Conservation (phyloP, 2,888 invertebrate genomes). For the Myopa testacea region DNA sequence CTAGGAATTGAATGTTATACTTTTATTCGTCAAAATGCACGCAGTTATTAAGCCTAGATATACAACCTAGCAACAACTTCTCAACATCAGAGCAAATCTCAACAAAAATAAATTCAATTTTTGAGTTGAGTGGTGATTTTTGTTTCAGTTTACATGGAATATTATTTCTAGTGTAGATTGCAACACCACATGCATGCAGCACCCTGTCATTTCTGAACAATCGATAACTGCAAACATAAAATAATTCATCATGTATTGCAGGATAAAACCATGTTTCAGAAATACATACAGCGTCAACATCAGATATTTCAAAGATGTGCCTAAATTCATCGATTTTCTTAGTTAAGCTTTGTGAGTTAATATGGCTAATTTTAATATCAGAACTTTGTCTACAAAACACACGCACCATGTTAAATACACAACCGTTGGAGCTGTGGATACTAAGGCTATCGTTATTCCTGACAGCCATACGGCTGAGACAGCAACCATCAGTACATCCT, state of each 20-base stretch:
- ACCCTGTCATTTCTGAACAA: neutral
- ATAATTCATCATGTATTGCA: neutral
- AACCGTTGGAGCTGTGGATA: neutral
- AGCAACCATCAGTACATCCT: no score
- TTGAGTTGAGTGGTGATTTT: neutral
- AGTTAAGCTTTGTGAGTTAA: constrained; percentile 10
- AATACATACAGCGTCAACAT: neutral
- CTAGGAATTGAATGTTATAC: neutral
- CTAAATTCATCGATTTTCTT: constrained; percentile 21
- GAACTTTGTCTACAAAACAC: neutral
- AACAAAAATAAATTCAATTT: neutral
- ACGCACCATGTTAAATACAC: neutral
- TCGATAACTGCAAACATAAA: neutral
- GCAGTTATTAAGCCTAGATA: neutral
- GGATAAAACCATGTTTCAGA: neutral
- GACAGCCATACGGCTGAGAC: neutral
- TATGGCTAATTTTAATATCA: constrained; percentile 4
- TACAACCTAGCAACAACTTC: neutral
- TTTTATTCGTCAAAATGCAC: neutral
- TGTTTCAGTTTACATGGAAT: neutral
- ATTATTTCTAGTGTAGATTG: neutral
- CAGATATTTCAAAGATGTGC: constrained; percentile 2
- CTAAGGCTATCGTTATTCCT: neutral
- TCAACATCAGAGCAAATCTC: neutral
- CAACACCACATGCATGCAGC: neutral